phyloP scores from a whole-genome alignment of 2,797 vertebrate species.

The Fringilla coelebs region DNA sequence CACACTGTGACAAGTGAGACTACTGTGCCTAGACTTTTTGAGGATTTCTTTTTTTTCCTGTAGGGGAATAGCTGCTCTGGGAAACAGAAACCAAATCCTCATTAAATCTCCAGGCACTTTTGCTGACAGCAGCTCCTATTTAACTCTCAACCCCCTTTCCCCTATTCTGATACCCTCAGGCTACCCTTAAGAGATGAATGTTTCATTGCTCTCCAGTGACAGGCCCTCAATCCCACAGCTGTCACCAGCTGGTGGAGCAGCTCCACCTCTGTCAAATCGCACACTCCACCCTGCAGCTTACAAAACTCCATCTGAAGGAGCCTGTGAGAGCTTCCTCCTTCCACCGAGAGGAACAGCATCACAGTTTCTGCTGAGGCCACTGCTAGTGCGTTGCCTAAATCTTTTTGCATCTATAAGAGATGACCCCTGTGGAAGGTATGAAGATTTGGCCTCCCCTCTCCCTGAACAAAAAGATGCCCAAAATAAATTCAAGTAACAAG shows the following conservation, averaged over 20 bases:
- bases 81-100: conserved; percentile 4
- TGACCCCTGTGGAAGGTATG: not conserved
- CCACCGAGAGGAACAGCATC: not conserved
- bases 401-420: not conserved
- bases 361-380: not conserved
- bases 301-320: not conserved
- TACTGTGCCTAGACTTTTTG: not conserved
- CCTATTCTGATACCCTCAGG: not conserved
- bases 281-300: not conserved
- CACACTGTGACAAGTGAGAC: not conserved
- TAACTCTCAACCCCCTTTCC: not conserved
- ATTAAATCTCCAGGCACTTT: not conserved
- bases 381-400: not conserved
- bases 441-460: not conserved
- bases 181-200: not conserved
- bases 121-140: not conserved
- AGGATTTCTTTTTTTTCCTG: not conserved
- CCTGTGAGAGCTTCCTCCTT: not conserved
- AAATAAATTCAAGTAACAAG: not conserved
- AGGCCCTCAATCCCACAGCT: not conserved
- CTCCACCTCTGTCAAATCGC: not conserved
- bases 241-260: not conserved
- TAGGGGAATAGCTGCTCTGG: not conserved
- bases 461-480: not conserved
- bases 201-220: not conserved